Percentiles rank a stretch among this genome's conserved stretches.
Evolutionary conservation across 2,888 invertebrate genomes (phyloP).

Genomic region (Chymomyza amoena): DNA sequence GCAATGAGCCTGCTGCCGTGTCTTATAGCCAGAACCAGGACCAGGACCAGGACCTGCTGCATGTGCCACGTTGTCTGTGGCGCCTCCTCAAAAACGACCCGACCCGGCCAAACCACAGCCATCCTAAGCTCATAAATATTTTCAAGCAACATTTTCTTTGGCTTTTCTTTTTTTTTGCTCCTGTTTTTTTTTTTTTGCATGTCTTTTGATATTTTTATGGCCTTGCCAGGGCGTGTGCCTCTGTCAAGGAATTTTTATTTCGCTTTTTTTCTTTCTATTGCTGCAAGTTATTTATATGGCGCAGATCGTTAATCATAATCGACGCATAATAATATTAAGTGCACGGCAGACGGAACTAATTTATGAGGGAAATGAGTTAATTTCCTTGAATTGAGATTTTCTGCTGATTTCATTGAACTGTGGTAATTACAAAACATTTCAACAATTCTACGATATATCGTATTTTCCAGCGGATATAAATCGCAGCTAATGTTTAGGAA

Average conservation of each 20-base stretch:
- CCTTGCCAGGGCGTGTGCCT: not conserved
- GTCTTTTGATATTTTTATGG: slow-evolving; percentile 5
- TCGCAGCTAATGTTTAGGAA: not conserved
- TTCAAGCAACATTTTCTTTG: slow-evolving; percentile 29
- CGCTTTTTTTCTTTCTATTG: not conserved
- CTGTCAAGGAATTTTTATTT: slow-evolving; percentile 1
- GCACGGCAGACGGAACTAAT: slow-evolving; percentile 64
- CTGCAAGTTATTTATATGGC: slow-evolving; percentile 44
- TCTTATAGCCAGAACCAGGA: slow-evolving; percentile 53
- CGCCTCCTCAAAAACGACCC: slow-evolving; percentile 24
- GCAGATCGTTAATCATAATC: slow-evolving; percentile 76
- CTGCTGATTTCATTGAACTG: slow-evolving; percentile 62
- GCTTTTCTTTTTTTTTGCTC: not conserved
- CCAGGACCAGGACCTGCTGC: slow-evolving; percentile 30
- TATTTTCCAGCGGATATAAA: not conserved
- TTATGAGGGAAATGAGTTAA: slow-evolving; percentile 76
- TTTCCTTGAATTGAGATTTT: slow-evolving; percentile 72
- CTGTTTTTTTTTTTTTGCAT: not conserved
- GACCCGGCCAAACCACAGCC: slow-evolving; percentile 33
- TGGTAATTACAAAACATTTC: slow-evolving; percentile 60
- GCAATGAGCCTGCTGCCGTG: slow-evolving; percentile 42
- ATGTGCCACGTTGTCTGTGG: not conserved
- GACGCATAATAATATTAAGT: slow-evolving; percentile 63
- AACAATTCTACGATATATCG: slow-evolving; percentile 9
- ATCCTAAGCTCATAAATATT: slow-evolving; percentile 60